A percentile compares a stretch with the other conserved stretches of the same genome.
These are phyloP conservation scores for Spinus pinus DNA, from an alignment of 2,797 vertebrate genomes.

Conservation along the genomic window DNA sequence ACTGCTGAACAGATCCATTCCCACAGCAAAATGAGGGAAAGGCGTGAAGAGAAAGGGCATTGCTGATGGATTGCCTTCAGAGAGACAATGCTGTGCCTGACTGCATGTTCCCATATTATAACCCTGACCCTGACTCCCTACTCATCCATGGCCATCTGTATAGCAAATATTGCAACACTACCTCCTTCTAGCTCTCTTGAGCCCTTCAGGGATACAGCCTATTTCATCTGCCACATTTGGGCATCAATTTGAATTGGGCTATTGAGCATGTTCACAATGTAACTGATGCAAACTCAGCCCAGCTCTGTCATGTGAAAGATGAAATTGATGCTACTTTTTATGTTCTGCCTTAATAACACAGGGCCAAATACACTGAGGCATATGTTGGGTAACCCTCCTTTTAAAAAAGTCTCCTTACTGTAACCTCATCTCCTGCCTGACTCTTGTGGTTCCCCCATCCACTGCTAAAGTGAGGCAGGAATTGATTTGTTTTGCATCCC, in stretches of 20 bases:
- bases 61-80: neutral
- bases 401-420: neutral
- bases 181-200: neutral
- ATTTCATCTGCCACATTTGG: neutral
- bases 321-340: neutral
- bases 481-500: neutral
- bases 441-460: neutral
- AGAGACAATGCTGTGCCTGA: neutral
- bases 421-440: neutral
- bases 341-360: neutral
- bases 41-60: neutral
- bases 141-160: neutral
- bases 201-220: neutral
- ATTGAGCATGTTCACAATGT: neutral
- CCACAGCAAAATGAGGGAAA: neutral
- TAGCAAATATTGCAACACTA: neutral
- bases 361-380: neutral
- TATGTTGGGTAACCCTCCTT: neutral
- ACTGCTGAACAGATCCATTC: slow-evolving; percentile 4
- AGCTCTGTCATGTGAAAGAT: neutral
- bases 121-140: neutral
- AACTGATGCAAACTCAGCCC: neutral
- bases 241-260: neutral
- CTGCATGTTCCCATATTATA: neutral
- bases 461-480: neutral